Base-by-base conservation (phyloP, 2,113 vertebrate genomes). In the Rhinopomastus cyanomelas region DNA sequence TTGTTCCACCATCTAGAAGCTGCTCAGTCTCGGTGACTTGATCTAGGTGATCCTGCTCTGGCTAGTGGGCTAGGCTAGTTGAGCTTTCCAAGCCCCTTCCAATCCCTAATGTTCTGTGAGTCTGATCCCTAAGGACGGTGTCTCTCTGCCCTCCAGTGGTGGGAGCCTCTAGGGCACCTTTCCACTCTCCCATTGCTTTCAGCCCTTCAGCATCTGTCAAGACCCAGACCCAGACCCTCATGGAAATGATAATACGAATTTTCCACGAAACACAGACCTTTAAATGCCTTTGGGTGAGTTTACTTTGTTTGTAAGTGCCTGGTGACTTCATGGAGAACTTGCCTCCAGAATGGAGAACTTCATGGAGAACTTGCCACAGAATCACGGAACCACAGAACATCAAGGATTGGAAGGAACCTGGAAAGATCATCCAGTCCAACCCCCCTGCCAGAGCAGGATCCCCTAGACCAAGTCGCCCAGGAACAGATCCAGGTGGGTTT, bases 111-210 rank as follows among this genome's bases (percentile, higher is more conserved):
- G n/a, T n/a, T n/a, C n/a, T n/a, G n/a, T n/a, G n/a, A n/a, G n/a
- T n/a, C n/a, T n/a, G n/a, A 7, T 51, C 36, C 60, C 32, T 1
- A 16, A 68, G 86, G 78, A 84, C 34, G 15, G 71, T 77, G 51
- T 18, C 94, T 53, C 25, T 16, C 74, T 93, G 95, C 93, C 95
- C 94, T 91, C 95, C 91, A 62, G 94, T 21, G 93, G 94, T 42
- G 27, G 72, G 14, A 85, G 55, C 80, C n/a, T 46, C 83, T 55
- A 9, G 49, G 30, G 26, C 59, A 51, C 15, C 27, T 36, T 34
- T 20, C 2, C 14, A 0, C 60, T 48, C 65, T 8, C 71, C 37
- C 5, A 1, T 36, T 44, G 22, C 23, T 85, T 77, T 56, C 7
- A 79, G 21, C 11, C 44, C 37, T n/a, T 52, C 26, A 17, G 44